Evolutionary conservation across 2,888 invertebrate species (phyloP).

Genomic region (Cerastoderma edule): DNA sequence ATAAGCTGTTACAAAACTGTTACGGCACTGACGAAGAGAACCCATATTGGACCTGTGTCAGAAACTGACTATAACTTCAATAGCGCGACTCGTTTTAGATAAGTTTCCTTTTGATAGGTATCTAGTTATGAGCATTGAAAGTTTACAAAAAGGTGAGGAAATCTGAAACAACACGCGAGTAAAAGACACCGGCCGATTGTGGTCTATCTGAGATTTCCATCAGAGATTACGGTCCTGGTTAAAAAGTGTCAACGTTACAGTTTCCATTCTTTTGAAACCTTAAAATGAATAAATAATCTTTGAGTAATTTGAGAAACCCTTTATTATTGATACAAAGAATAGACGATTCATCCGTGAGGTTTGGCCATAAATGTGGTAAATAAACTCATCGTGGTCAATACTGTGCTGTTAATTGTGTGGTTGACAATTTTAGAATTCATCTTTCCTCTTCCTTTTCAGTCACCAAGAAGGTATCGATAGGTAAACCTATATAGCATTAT

Average conservation of each 20-base stretch:
- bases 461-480: no score
- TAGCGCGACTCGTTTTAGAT: not conserved
- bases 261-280: not conserved
- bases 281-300: not conserved
- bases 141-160: conserved; percentile 14
- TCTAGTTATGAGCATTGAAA: not conserved
- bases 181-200: conserved; percentile 13
- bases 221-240: conserved; percentile 27
- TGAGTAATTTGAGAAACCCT: not conserved
- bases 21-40: not conserved
- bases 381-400: no score
- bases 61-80: not conserved
- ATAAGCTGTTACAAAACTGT: no score
- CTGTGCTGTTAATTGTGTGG: no score
- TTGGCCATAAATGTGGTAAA: not conserved
- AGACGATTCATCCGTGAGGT: not conserved
- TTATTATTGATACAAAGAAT: not conserved
- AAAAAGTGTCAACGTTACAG: conserved; percentile 24
- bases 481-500: no score
- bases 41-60: not conserved
- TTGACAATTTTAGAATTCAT: no score
- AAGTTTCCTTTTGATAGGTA: not conserved
- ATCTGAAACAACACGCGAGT: conserved; percentile 10
- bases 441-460: no score
- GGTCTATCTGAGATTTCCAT: conserved; percentile 39